phyloP scores from a whole-genome alignment of 2,113 vertebrate genomes.

The Apus apus region DNA sequence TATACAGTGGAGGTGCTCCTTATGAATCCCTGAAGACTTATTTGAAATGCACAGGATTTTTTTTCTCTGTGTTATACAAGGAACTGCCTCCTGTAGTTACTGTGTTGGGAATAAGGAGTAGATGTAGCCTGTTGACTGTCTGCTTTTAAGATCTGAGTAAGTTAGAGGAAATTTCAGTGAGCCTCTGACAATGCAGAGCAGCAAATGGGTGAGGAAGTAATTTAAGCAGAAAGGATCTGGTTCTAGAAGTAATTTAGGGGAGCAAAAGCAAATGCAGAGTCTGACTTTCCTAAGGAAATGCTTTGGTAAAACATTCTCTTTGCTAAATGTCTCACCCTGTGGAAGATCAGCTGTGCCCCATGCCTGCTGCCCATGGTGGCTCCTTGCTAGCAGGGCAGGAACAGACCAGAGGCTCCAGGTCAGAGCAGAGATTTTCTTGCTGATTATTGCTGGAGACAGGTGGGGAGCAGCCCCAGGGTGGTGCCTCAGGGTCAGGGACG shows the following conservation, averaged over 20 bases:
- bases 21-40: background rate
- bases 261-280: background rate
- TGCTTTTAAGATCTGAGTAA: background rate
- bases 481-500: background rate
- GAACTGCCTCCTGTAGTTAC: background rate
- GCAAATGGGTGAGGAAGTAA: background rate
- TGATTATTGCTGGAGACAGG: background rate
- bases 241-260: background rate
- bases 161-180: background rate
- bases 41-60: background rate
- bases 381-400: background rate
- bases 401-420: background rate
- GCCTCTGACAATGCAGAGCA: background rate
- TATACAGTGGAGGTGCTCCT: background rate
- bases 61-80: background rate
- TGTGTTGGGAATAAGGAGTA: background rate
- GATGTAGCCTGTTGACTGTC: background rate
- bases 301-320: background rate
- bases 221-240: background rate
- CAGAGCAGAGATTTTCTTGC: background rate
- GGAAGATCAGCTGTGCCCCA: background rate
- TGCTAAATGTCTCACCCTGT: background rate
- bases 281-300: background rate
- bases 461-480: background rate
- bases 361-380: rapidly evolving